phyloP scores from a whole-genome alignment of 2,888 invertebrate genomes.

The Rosalia funebris region DNA sequence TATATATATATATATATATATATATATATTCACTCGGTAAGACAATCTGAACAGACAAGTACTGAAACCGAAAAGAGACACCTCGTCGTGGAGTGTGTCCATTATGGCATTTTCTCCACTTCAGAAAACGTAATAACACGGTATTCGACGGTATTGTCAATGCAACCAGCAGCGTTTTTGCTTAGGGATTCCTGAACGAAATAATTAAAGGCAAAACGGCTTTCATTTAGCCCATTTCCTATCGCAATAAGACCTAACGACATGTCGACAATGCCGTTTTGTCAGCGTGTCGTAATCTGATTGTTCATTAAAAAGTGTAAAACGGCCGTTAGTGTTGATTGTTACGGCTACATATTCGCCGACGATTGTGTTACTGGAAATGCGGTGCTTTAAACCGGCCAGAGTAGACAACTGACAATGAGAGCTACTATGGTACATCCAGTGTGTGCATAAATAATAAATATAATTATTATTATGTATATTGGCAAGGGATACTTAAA shows the following conservation, averaged over 20 bases:
- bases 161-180: constrained; percentile 30
- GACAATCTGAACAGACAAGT: neutral
- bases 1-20: too few species aligned
- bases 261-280: constrained; percentile 45
- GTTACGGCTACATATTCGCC: constrained; percentile 46
- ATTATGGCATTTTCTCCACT: constrained; percentile 37
- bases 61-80: constrained; percentile 2
- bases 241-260: constrained; percentile 44
- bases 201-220: constrained; percentile 44
- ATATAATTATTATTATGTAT: too few species aligned
- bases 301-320: constrained; percentile 53
- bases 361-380: constrained; percentile 30
- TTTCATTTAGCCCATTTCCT: constrained; percentile 39
- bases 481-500: too few species aligned
- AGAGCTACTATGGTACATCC: too few species aligned
- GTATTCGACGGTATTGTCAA: constrained; percentile 21
- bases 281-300: constrained; percentile 49
- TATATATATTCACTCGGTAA: too few species aligned
- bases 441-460: too few species aligned
- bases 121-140: constrained; percentile 26
- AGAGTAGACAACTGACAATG: neutral
- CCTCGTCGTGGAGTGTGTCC: constrained; percentile 30
- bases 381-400: constrained; percentile 3
- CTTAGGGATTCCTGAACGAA: constrained; percentile 36
- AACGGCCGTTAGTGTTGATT: constrained; percentile 53